Evolutionary conservation across 2,888 invertebrate genomes (phyloP).

Genomic region (Gymnocheta viridis): DNA sequence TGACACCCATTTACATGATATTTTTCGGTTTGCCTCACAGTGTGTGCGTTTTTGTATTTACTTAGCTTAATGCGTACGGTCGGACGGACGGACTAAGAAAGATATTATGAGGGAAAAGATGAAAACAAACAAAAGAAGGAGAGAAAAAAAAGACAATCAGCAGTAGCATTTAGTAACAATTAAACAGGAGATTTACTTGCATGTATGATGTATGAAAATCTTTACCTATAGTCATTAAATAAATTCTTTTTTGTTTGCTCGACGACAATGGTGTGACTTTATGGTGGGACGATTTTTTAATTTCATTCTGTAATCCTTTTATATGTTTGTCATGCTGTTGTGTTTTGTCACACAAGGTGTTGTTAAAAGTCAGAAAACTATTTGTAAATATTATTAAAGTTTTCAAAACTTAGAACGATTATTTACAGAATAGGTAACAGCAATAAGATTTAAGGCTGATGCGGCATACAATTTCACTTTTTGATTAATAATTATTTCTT

Average conservation of each 20-base stretch:
- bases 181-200: slow-evolving; percentile 60
- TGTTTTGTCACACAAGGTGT: slow-evolving; percentile 1
- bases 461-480: not conserved
- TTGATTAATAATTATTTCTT: not conserved
- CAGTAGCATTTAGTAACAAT: slow-evolving; percentile 70
- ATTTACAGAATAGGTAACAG: not conserved
- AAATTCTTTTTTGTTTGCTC: not conserved
- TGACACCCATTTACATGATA: slow-evolving; percentile 69
- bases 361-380: slow-evolving; percentile 41
- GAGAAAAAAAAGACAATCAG: slow-evolving; percentile 43
- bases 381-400: slow-evolving; percentile 58
- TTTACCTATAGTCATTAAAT: slow-evolving; percentile 46
- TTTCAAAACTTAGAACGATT: not conserved
- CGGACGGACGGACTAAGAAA: slow-evolving; percentile 7
- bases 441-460: not conserved
- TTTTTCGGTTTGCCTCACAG: slow-evolving; percentile 36
- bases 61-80: slow-evolving; percentile 25
- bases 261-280: not conserved
- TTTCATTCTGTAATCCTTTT: slow-evolving; percentile 30
- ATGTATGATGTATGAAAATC: slow-evolving; percentile 25
- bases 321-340: not conserved
- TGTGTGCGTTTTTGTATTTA: slow-evolving; percentile 3
- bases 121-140: slow-evolving; percentile 9
- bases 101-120: slow-evolving; percentile 5
- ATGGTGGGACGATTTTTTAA: slow-evolving; percentile 31